These are phyloP conservation scores for Peromyscus melanophrys DNA, from an alignment of 2,797 vertebrate species.

Conservation along the genomic window DNA sequence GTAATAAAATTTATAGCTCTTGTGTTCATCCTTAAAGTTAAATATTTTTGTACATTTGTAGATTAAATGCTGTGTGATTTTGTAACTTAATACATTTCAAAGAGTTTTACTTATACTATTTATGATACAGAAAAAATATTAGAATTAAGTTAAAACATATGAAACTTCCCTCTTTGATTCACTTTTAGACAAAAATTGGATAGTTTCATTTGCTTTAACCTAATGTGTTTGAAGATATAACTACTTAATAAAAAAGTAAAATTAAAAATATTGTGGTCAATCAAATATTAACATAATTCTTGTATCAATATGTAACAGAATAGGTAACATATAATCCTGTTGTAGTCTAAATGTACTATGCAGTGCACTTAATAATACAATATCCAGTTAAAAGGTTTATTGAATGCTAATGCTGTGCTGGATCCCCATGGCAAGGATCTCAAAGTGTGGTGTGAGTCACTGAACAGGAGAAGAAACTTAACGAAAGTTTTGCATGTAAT, in stretches of 20 bases:
- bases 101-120: conserved; percentile 32
- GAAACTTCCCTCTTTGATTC: conserved; percentile 23
- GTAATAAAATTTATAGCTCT: conserved; percentile 69
- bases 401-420: neutral
- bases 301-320: conserved; percentile 9
- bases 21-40: conserved; percentile 63
- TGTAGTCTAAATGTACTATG: neutral
- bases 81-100: conserved; percentile 67
- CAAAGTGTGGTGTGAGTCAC: neutral
- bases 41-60: conserved; percentile 62
- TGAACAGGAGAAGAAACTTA: neutral
- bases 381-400: neutral
- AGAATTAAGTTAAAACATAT: conserved; percentile 62
- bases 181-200: conserved; percentile 26
- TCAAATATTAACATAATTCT: neutral
- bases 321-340: neutral
- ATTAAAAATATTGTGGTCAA: conserved; percentile 43
- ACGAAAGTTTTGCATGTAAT: neutral
- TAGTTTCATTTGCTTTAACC: conserved; percentile 11
- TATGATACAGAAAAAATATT: conserved; percentile 62
- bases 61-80: conserved; percentile 61
- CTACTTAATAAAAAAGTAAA: conserved; percentile 29
- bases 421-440: neutral
- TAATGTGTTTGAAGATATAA: neutral
- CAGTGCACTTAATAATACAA: conserved; percentile 12